These are phyloP conservation scores for Hirtodrosophila trivittata DNA, from an alignment of 2,888 invertebrate genomes.

Conservation along the genomic window DNA sequence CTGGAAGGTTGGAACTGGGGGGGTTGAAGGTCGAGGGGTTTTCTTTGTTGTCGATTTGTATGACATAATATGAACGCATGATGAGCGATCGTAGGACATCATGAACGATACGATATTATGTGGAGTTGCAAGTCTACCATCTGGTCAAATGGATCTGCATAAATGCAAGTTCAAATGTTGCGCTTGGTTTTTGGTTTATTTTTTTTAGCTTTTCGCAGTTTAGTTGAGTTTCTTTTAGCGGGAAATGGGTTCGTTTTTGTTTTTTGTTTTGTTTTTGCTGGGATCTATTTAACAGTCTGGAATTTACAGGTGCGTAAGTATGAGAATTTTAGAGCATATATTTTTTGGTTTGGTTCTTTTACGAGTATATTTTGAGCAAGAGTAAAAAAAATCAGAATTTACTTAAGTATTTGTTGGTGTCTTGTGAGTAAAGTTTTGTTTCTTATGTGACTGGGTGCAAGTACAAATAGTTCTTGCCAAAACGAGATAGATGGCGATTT, in stretches of 20 bases:
- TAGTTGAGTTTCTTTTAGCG: conserved; percentile 54
- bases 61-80: conserved; percentile 82
- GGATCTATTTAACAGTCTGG: conserved; percentile 50
- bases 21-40: not conserved
- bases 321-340: conserved; percentile 44
- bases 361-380: conserved; percentile 41
- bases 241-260: conserved; percentile 22
- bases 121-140: conserved; percentile 84
- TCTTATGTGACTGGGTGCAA: conserved; percentile 64
- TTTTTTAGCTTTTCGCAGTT: conserved; percentile 53
- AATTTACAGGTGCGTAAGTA: conserved; percentile 63
- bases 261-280: too few species aligned
- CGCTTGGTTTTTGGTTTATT: conserved; percentile 39
- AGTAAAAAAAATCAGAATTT: conserved; percentile 28
- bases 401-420: conserved; percentile 33
- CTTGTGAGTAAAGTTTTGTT: conserved; percentile 34
- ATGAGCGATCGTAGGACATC: conserved; percentile 63
- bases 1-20: conserved; percentile 3
- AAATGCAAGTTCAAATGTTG: conserved; percentile 81
- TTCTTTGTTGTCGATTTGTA: conserved; percentile 15
- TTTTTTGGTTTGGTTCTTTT: conserved; percentile 25
- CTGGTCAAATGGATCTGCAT: conserved; percentile 81
- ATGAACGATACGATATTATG: conserved; percentile 82
- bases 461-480: conserved; percentile 69
- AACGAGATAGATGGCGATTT: conserved; percentile 33